Base-by-base conservation (phyloP, 2,113 vertebrate genomes). In the Scytalopus superciliaris region DNA sequence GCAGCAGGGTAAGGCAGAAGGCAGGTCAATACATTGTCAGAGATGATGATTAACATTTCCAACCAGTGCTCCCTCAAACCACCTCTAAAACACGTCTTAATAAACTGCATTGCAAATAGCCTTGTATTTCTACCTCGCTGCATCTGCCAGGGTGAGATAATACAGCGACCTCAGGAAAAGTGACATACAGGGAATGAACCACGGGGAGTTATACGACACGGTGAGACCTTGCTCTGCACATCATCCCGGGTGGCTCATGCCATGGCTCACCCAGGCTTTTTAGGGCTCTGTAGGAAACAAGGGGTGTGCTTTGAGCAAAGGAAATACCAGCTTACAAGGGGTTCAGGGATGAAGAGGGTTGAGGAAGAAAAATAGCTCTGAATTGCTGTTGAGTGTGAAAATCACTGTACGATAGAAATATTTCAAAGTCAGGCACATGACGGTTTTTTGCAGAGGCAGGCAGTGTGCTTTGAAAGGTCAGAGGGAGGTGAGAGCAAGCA, bases 101-200 rank as follows among this genome's bases (percentile, higher is more conserved):
- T 96, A 96, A 97, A 96, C 83, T 35, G 84, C 90, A 89, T 96
- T 92, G 88, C 95, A 94, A 95, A 95, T 79, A 89, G 84, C 87
- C 94, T 94, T 89, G 88, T 88, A 92, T 93, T 97, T 95, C 96
- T 84, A 91, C 92, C 93, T 97, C 59, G 59, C 63, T 89, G 92
- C 84, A 75, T 96, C 97, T 97, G 97, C 87, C 81, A 45, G 70
- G 72, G 82, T 12, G 95, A 98, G 97, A 97, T 97, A 97, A 97
- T 96, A 75, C 88, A 9, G 77, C 80, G 77, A 95, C 69, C 84
- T 10, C 19, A 92, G 94, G 88, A 93, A 87, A 94, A 96, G 92
- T 94, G 96, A 96, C 86, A 78, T 10, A 45, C 68, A 4, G 82
- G 83, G 96, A 97, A 96, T 69, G 87, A 95, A 94, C 79, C 62